Evolutionary conservation across 1,140 invertebrate genomes (phyloP), one percentile per base, ranked within the genome.

Genomic region (Calliopsis andreniformis): DNA sequence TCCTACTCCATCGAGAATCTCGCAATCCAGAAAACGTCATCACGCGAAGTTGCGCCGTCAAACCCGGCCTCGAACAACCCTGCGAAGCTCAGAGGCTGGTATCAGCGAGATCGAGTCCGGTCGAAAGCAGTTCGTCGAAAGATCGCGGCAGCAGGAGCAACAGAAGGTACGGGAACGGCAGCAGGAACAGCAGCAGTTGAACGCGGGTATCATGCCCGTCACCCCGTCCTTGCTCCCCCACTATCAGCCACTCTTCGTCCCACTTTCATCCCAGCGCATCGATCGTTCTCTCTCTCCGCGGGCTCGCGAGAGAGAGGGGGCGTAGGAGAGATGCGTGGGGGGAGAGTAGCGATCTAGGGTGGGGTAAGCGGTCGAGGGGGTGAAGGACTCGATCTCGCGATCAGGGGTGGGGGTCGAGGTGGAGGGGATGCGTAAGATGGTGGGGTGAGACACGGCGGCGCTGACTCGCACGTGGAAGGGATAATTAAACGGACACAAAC

Each of bases 401-500:
- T n/a, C n/a, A n/a, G n/a, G n/a, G n/a, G n/a, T n/a, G n/a, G n/a
- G 28, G 32, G 56, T 70, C 49, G 55, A 25, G 47, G 25, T 18
- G 80, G 43, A 25, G 73, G 53, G 47, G 43, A 58, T 23, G 63
- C 32, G 45, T 12, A 53, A 28, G 42, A 76, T 35, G 71, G 64
- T 72, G 76, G 78, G 71, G 66, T 61, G 61, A 18, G 35, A 32
- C 43, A 63, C 80, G 64, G 39, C 35, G 68, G 51, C 49, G 47
- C 61, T 30, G 66, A 53, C 61, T 53, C 28, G 8, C 49, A 49
- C 67, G 32, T 53, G 83, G 91, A 83, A 85, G 91, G 90, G 91
- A 88, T 91, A 91, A 91, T 91, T 90, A 90, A 87, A 88, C 89
- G 78, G 85, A 86, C 88, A 87, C 89, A 85, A 83, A 77, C 68